These are phyloP conservation scores for Parascotia fuliginaria DNA, from an alignment of 2,888 invertebrate genomes.

Conservation along the genomic window DNA sequence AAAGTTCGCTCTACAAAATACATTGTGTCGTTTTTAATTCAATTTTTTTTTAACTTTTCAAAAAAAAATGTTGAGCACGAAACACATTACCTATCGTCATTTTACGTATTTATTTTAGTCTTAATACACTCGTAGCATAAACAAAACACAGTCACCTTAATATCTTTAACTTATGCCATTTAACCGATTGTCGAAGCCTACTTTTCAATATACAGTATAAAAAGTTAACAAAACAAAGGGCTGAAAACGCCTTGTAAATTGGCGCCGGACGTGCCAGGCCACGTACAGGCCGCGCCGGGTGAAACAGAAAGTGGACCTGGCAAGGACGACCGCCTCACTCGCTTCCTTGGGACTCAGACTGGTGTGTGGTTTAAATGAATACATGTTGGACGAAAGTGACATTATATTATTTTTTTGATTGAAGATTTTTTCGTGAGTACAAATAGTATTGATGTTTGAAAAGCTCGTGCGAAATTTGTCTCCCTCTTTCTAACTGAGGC, in stretches of 20 bases:
- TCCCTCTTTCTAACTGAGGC: too few relatives aligned
- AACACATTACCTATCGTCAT: too few relatives aligned
- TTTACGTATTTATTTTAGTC: too few relatives aligned
- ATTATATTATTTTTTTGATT: too few relatives aligned
- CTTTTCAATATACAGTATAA: not conserved
- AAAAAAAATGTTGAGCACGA: too few relatives aligned
- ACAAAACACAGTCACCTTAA: not conserved
- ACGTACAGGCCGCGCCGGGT: slow-evolving; percentile 58
- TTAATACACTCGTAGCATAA: too few relatives aligned
- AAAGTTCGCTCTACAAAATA: too few relatives aligned
- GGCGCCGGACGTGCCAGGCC: slow-evolving; percentile 38
- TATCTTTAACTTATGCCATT: not conserved
- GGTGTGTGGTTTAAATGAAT: slow-evolving; percentile 7
- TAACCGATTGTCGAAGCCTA: not conserved
- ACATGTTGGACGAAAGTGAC: not conserved
- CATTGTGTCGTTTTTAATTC: too few relatives aligned
- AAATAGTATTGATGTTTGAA: too few relatives aligned
- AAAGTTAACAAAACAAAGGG: slow-evolving; percentile 12
- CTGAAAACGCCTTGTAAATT: slow-evolving; percentile 24
- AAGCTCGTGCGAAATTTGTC: too few relatives aligned
- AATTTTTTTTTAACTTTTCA: too few relatives aligned
- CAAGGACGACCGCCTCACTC: slow-evolving; percentile 71
- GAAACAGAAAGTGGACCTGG: slow-evolving; percentile 77
- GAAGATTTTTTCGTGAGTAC: too few relatives aligned
- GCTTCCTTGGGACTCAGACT: slow-evolving; percentile 47